Evolutionary conservation across 2,113 vertebrate species (phyloP).

Genomic region (Trogon melanurus): DNA sequence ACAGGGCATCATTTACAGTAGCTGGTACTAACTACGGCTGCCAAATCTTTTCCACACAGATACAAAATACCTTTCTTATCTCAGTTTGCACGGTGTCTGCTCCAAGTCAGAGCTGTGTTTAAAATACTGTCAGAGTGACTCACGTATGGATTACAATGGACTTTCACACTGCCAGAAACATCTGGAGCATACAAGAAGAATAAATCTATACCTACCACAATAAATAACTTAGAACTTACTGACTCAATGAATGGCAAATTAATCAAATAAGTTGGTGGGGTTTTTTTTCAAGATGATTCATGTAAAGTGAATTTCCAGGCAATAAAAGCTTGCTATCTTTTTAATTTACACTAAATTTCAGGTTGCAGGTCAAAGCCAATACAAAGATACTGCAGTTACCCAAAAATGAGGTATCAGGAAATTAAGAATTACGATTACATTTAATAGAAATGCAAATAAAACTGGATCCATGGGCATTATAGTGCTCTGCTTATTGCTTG

Average conservation of each 20-base stretch:
- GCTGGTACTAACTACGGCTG: background rate
- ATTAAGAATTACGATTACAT: background rate
- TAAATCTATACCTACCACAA: background rate
- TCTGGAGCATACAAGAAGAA: background rate
- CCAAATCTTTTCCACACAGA: background rate
- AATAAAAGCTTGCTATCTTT: background rate
- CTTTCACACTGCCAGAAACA: background rate
- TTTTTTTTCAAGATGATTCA: background rate
- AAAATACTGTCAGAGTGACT: background rate
- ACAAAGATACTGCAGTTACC: background rate
- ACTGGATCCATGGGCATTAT: background rate
- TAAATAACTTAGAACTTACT: background rate
- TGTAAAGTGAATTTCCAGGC: background rate
- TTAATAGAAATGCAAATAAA: background rate
- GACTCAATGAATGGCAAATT: constrained; percentile 32
- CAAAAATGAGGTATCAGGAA: background rate
- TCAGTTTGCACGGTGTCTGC: background rate
- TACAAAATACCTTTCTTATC: background rate
- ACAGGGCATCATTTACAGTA: background rate
- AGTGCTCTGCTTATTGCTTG: background rate
- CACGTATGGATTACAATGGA: background rate
- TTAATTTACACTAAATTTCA: background rate
- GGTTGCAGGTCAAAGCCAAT: background rate
- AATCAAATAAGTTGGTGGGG: background rate
- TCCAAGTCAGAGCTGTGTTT: background rate